Conservation (phyloP, 1,140 invertebrate genomes). For the Sitobion miscanthi region DNA sequence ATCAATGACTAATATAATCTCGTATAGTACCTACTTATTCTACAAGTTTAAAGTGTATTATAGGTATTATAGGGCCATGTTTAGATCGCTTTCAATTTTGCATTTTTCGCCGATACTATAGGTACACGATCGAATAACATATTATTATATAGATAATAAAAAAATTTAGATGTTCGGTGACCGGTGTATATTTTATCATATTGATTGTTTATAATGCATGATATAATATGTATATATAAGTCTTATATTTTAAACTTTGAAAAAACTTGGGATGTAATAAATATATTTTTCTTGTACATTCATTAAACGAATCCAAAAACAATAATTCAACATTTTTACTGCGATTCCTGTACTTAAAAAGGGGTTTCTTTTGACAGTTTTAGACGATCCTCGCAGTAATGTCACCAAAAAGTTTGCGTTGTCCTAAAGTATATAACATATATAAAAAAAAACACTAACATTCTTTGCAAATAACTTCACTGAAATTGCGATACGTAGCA, state of each 20-base stretch:
- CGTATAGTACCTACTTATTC: background rate
- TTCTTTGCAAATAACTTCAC: constrained; percentile 21
- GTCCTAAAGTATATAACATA: background rate
- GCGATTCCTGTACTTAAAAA: background rate
- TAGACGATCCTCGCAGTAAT: no score
- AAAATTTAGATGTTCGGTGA: background rate
- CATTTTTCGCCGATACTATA: background rate
- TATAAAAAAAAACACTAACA: background rate
- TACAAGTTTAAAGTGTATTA: background rate
- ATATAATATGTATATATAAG: background rate
- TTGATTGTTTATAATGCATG: background rate
- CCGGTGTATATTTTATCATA: background rate
- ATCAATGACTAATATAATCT: background rate
- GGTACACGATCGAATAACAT: background rate
- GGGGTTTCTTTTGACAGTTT: background rate
- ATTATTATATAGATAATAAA: background rate
- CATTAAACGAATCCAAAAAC: background rate
- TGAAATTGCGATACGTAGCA: background rate
- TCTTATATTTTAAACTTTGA: background rate
- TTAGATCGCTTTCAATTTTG: background rate
- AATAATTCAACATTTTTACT: background rate
- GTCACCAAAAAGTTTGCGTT: background rate
- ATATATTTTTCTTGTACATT: background rate
- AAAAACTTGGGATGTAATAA: background rate
- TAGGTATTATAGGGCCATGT: no score